These are phyloP conservation scores for Bedellia somnulentella DNA, from an alignment of 2,888 invertebrate genomes.

Conservation along the genomic window DNA sequence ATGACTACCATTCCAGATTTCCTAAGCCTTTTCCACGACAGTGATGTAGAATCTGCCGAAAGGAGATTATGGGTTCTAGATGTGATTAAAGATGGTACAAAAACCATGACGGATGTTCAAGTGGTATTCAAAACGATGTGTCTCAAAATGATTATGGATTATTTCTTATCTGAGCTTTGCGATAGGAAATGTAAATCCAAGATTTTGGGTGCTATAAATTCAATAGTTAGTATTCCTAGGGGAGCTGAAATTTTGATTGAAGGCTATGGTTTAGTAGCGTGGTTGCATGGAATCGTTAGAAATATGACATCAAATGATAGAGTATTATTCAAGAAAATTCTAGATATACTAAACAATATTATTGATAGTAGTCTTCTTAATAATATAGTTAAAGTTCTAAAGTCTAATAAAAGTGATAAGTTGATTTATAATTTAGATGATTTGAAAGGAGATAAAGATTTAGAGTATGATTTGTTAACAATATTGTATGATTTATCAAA, in stretches of 20 bases:
- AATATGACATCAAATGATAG: constrained; percentile 25
- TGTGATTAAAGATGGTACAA: constrained; percentile 74
- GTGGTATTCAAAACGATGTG: constrained; percentile 73
- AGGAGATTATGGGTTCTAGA: constrained; percentile 79
- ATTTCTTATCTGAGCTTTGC: constrained; percentile 66
- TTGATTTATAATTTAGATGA: constrained; percentile 19
- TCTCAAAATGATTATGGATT: constrained; percentile 76
- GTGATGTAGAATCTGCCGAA: constrained; percentile 67
- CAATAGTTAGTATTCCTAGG: constrained; percentile 65
- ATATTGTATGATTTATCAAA: constrained; percentile 27
- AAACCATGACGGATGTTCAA: constrained; percentile 72
- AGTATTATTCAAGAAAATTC: constrained; percentile 19
- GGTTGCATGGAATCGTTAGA: constrained; percentile 55
- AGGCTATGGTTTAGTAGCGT: constrained; percentile 70
- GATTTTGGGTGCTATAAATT: constrained; percentile 67
- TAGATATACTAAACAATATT: constrained; percentile 25
- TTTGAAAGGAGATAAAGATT: constrained; percentile 32
- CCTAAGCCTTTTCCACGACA: constrained; percentile 79
- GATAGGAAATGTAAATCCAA: constrained; percentile 64
- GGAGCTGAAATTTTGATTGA: constrained; percentile 67
- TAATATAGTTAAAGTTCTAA: constrained; percentile 23
- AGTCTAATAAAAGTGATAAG: constrained; percentile 17
- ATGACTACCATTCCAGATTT: constrained; percentile 85
- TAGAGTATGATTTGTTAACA: constrained; percentile 32
- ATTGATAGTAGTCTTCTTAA: constrained; percentile 27